Base-by-base conservation (phyloP, 2,113 vertebrate genomes). In the Chunga burmeisteri region DNA sequence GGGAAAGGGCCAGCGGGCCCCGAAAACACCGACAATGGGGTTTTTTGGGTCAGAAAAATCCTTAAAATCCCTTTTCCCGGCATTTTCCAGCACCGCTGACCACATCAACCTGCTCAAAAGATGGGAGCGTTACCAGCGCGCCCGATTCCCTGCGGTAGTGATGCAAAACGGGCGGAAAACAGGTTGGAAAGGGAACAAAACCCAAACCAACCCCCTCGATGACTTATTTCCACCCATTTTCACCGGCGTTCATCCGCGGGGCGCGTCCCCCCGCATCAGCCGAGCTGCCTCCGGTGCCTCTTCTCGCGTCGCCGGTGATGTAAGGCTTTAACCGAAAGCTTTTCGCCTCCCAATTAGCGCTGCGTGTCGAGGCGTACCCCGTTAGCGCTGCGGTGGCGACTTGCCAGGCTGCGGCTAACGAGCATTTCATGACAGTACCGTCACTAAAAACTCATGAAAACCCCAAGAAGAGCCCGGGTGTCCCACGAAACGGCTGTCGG, bases 91-190 rank as follows among this genome's bases (percentile, higher is more conserved):
- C 3, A 1, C 26, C 3, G 3, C 2, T 1, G 16, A 30, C 36
- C 8, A 18, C n/a, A 10, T 5, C 8, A 25, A 68, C 26, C 15
- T 2, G 5, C 8, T 16, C 3, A 9, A 14, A 18, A 27, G 46
- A 9, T 0, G 7, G 53, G 38, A 32, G 32, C 6, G 2, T 12
- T 23, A 5, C 50, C 50, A 13, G 16, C 3, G 6, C 9, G 6
- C 18, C 27, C 2, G 3, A 6, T 15, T 30, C 50, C n/a, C 40
- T 3, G 34, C 34, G 1, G 63, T 0, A 6, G 36, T 5, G 16
- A 13, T 0, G 21, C 27, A 3, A 14, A 3, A 7, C 6, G 4
- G 78, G n/a, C 8, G 52, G 47, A 2, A 56, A 83, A 73, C 0
- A 4, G 29, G 40, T 32, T 7, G 30, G 88, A 2, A 59, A 75